Percentiles rank a stretch among this genome's conserved stretches.
phyloP scores from a whole-genome alignment of 1,140 invertebrate genomes.

The Magallana ariakensis region DNA sequence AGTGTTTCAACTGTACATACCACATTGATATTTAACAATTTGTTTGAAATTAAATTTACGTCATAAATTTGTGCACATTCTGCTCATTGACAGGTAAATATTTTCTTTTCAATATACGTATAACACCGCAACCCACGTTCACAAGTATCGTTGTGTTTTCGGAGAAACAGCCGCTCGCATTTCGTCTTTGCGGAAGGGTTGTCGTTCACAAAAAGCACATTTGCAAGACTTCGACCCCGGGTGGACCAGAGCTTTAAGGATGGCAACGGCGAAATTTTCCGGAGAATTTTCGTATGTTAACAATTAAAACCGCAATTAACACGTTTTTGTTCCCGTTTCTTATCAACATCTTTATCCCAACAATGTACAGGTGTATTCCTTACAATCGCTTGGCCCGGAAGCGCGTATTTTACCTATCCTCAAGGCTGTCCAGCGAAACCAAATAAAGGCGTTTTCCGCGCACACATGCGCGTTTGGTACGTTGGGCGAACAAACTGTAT shows the following conservation, averaged over 20 bases:
- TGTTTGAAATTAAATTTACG: no score
- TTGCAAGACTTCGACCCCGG: slow-evolving; percentile 1
- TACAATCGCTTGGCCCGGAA: background rate
- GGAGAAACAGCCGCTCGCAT: no score
- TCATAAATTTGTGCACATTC: no score
- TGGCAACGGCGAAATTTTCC: background rate
- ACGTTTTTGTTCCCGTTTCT: slow-evolving; percentile 8
- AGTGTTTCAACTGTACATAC: no score
- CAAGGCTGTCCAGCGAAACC: background rate
- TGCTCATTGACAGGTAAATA: no score
- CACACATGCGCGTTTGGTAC: slow-evolving; percentile 14
- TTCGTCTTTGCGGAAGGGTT: background rate
- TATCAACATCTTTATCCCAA: slow-evolving; percentile 19
- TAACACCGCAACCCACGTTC: no score
- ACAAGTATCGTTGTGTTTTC: no score
- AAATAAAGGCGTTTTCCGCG: slow-evolving; percentile 28
- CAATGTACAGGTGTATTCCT: slow-evolving; percentile 26
- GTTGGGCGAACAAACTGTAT: slow-evolving; percentile 14
- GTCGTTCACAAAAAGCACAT: background rate
- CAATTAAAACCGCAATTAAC: slow-evolving; percentile 33
- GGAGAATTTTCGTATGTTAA: background rate
- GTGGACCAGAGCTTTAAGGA: slow-evolving; percentile 1
- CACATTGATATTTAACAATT: no score
- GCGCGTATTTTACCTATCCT: slow-evolving; percentile 12
- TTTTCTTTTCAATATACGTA: no score